These are phyloP conservation scores for Zosterops borbonicus DNA, from an alignment of 2,113 vertebrate species.

Conservation along the genomic window DNA sequence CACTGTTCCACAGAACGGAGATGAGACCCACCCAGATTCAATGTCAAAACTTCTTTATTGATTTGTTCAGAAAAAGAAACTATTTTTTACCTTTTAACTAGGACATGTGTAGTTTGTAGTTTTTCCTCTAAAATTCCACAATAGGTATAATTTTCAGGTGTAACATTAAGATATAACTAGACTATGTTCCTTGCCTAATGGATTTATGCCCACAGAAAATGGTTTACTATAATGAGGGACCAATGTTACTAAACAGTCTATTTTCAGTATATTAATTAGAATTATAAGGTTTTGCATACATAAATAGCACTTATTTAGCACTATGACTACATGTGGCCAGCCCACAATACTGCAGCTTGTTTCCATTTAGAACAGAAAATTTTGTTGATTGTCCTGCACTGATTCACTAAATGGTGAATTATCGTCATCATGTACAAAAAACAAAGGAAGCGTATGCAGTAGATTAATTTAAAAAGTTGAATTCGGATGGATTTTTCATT, in stretches of 20 bases:
- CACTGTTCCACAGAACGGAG: background rate
- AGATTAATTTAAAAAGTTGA: background rate
- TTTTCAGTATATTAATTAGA: background rate
- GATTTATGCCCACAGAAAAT: background rate
- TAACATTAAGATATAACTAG: background rate
- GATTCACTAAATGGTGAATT: background rate
- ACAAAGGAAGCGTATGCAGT: background rate
- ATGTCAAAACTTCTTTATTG: background rate
- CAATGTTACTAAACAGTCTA: background rate
- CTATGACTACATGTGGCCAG: background rate
- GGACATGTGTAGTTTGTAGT: background rate
- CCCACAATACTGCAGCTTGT: background rate
- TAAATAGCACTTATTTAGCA: background rate
- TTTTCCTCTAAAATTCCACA: constrained; percentile 40
- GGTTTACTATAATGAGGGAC: background rate
- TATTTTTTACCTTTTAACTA: background rate
- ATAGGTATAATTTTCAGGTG: background rate
- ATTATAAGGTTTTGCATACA: background rate
- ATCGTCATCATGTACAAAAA: background rate
- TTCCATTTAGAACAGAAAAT: background rate
- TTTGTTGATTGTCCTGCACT: background rate
- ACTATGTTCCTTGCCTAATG: background rate
- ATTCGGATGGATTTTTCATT: background rate
- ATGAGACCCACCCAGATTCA: background rate
- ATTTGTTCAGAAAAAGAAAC: background rate